These are phyloP conservation scores for Lordiphosa collinella DNA, from an alignment of 1,140 invertebrate genomes.

Conservation along the genomic window DNA sequence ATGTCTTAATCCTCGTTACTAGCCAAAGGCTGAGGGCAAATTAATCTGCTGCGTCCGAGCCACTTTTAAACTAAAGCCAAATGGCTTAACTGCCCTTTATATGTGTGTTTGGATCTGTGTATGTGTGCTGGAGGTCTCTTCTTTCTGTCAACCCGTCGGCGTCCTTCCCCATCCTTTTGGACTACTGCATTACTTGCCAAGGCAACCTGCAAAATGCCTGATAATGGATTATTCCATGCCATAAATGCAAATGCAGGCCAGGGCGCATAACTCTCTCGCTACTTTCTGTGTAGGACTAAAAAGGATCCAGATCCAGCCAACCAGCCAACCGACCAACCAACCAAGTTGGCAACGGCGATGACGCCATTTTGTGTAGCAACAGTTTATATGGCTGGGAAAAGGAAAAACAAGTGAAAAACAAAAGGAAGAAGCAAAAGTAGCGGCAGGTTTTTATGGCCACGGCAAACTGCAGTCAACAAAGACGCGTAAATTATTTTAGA, in stretches of 20 bases:
- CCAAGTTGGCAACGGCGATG: slow-evolving; percentile 27
- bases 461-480: slow-evolving; percentile 73
- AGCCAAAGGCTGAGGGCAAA: slow-evolving; percentile 29
- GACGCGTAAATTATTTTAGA: slow-evolving; percentile 78
- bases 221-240: slow-evolving; percentile 76
- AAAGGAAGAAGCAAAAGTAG: slow-evolving; percentile 11
- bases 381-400: slow-evolving; percentile 51
- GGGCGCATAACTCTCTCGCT: slow-evolving; percentile 21
- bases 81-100: slow-evolving; percentile 45
- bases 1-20: slow-evolving; percentile 46
- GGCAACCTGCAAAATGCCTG: slow-evolving; percentile 76
- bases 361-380: slow-evolving; percentile 72
- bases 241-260: slow-evolving; percentile 70
- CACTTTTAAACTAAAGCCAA: slow-evolving; percentile 68
- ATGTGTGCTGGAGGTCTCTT: slow-evolving; percentile 3
- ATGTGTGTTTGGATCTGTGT: slow-evolving; percentile 16
- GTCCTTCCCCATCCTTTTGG: slow-evolving; percentile 11
- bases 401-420: slow-evolving; percentile 32
- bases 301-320: slow-evolving; percentile 11
- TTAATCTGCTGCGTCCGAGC: slow-evolving; percentile 56
- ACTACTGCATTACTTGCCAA: slow-evolving; percentile 67
- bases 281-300: not conserved
- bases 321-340: slow-evolving; percentile 25
- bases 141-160: not conserved
- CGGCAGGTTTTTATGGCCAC: slow-evolving; percentile 65